Evolutionary conservation across 2,113 vertebrate genomes (phyloP), one percentile per base, ranked within the genome.

Genomic region (Mustela lutreola): DNA sequence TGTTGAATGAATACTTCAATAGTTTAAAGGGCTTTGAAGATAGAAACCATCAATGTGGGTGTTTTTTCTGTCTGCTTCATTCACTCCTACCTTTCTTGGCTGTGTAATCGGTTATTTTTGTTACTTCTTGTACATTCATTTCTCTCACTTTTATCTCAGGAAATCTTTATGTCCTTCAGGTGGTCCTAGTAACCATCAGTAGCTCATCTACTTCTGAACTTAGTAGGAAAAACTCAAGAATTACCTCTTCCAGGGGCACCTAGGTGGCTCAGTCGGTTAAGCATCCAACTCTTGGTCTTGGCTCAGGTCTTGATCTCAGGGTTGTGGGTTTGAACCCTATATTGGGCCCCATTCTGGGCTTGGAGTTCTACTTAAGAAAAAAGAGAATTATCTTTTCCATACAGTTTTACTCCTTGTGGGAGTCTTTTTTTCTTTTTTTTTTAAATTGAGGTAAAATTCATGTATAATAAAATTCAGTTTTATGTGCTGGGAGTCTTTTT

Each of bases 131-230:
- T 58, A 62, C 2, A 65, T 71, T 91, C 21, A 65, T 84, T 97
- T 95, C 24, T 97, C 71, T 96, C 62, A 89, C 24, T 94, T 97
- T 96, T 92, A 73, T 76, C 16, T 28, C 81, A 94, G 63, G 42
- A 95, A 80, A 67, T 97, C 9, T 91, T 75, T 75, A 2, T 91
- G 24, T 92, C 48, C 80, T 94, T 96, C 16, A 94, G n/a, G 63
- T 87, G 33, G 42, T 87, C n/a, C 84, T 94, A 84, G 95, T 92
- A 86, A 56, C 92, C 10, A 86, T 39, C 42, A 96, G 93, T 83
- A 94, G n/a, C 22, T 65, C 58, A 80, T 94, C 58, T 88, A n/a
- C 62, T 95, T 95, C 75, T 96, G 81, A 97, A 73, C 12, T 79
- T 82, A 70, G 24, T 95, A 88, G 73, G 71, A 42, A 91, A 91